Evolutionary conservation across 2,797 vertebrate species (phyloP).

Genomic region (Octomys mimax): DNA sequence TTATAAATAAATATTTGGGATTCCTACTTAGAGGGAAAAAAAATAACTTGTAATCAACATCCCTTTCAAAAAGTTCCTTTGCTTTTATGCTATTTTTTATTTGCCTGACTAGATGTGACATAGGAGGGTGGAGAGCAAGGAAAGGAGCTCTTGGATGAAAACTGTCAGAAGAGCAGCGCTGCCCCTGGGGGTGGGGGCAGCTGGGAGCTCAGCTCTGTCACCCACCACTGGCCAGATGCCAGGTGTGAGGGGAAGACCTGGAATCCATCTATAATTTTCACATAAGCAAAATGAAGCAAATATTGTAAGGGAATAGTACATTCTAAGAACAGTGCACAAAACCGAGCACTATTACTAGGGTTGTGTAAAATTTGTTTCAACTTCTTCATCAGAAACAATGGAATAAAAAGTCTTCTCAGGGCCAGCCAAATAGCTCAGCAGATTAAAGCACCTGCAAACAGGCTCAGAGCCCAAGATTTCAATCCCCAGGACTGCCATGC

Average conservation of each 20-base stretch:
- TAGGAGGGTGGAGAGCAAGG: neutral
- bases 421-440: no score
- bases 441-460: no score
- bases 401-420: neutral
- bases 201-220: neutral
- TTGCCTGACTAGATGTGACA: neutral
- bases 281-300: neutral
- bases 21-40: neutral
- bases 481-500: no score
- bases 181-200: neutral
- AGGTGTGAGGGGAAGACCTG: neutral
- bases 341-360: neutral
- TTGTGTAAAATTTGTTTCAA: neutral
- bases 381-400: neutral
- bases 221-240: neutral
- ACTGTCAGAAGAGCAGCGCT: neutral
- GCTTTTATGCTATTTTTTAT: conserved; percentile 3
- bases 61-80: neutral
- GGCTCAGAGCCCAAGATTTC: no score
- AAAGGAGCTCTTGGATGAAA: neutral
- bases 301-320: neutral
- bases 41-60: neutral
- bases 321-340: neutral
- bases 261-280: neutral
- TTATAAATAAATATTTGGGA: neutral